Conservation (phyloP, 2,888 invertebrate species). For the Drosophila formosana region DNA sequence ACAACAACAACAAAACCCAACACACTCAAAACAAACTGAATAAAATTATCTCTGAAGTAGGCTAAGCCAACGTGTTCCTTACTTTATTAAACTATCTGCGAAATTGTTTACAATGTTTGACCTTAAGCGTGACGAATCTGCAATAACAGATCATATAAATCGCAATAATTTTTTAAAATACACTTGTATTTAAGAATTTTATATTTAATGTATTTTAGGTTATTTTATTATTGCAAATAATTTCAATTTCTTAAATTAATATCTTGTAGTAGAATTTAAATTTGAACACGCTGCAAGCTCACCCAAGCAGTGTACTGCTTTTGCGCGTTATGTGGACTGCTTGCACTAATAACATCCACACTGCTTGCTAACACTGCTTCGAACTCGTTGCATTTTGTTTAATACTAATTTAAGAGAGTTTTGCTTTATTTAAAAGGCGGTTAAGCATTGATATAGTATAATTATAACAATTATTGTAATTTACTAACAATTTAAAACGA, state of each 20-base stretch:
- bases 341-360: no score
- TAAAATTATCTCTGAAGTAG: conserved; percentile 64
- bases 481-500: background rate
- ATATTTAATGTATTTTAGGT: no score
- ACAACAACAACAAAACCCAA: conserved; percentile 15
- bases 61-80: conserved; percentile 24
- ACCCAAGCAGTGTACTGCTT: conserved; percentile 24
- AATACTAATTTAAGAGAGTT: background rate
- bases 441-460: background rate
- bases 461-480: background rate
- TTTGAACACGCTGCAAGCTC: background rate
- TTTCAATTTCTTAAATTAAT: background rate
- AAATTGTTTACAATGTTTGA: background rate
- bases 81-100: background rate
- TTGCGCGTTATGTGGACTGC: no score
- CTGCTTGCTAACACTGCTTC: conserved; percentile 35
- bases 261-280: background rate
- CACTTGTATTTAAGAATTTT: no score
- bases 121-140: background rate
- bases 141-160: background rate
- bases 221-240: no score
- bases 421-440: background rate
- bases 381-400: background rate
- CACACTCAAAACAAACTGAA: conserved; percentile 50
- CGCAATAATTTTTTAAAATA: background rate